Percentiles rank a stretch among this genome's conserved stretches.
Conservation (phyloP, 2,113 vertebrate genomes). For the Orientallactaga bullata region DNA sequence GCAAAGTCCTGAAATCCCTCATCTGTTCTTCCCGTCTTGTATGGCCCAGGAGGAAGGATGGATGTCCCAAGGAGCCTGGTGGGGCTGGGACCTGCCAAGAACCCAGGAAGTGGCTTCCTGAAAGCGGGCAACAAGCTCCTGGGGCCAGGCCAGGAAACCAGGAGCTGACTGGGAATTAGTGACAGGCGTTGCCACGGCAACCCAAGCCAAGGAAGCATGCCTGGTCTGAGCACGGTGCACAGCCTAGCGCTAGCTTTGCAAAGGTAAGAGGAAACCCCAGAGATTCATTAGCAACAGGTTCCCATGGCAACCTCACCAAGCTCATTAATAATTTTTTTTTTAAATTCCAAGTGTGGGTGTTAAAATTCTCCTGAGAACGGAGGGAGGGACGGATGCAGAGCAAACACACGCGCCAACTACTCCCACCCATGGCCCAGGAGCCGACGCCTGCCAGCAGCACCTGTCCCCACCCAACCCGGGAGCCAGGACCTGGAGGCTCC, state of each 20-base stretch:
- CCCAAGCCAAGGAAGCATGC: conserved; percentile 85
- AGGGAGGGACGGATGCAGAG: neutral
- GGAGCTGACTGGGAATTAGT: conserved; percentile 83
- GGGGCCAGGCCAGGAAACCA: conserved; percentile 57
- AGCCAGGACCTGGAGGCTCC: neutral
- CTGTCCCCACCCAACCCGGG: neutral
- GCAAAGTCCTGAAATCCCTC: neutral
- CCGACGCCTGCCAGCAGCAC: neutral
- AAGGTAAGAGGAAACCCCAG: conserved; percentile 93
- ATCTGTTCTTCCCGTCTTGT: neutral
- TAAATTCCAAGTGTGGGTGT: conserved; percentile 74
- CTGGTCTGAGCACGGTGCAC: conserved; percentile 46
- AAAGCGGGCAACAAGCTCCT: conserved; percentile 51
- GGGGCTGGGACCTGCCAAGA: neutral
- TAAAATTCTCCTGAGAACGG: conserved; percentile 71
- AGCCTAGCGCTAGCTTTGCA: conserved; percentile 74
- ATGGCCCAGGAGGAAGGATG: neutral
- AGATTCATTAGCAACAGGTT: conserved; percentile 95
- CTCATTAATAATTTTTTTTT: conserved; percentile 88
- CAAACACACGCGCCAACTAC: conserved; percentile 20
- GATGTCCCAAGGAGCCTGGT: neutral
- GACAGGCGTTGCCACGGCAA: conserved; percentile 90
- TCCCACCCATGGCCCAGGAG: conserved; percentile 2
- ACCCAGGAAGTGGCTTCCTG: neutral
- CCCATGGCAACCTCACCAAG: conserved; percentile 93